A percentile compares a stretch with the other conserved stretches of the same genome.
phyloP scores from a whole-genome alignment of 2,888 invertebrate species.

The Ctena decussata region DNA sequence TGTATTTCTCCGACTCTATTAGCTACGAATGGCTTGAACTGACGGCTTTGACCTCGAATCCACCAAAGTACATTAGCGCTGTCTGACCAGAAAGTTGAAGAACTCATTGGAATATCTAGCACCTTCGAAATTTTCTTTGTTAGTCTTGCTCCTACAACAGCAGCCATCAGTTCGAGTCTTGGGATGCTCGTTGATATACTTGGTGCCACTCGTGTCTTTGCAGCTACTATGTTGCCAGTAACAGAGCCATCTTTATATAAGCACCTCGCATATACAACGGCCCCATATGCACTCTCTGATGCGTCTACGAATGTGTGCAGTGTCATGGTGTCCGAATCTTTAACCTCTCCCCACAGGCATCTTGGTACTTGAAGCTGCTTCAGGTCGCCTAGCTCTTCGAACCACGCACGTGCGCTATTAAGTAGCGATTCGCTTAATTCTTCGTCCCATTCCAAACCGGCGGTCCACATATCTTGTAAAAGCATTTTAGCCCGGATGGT shows the following conservation, averaged over 20 bases:
- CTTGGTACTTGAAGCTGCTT: slow-evolving; percentile 29
- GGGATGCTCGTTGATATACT: slow-evolving; percentile 40
- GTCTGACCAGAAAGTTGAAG: slow-evolving; percentile 36
- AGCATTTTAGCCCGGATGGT: slow-evolving; percentile 72
- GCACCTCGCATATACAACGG: slow-evolving; percentile 30
- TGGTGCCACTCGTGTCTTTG: slow-evolving; percentile 55
- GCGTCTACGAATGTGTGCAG: slow-evolving; percentile 52
- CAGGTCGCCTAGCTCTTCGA: slow-evolving; percentile 48
- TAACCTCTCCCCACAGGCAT: slow-evolving; percentile 24
- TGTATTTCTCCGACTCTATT: slow-evolving; percentile 59
- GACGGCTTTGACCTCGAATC: slow-evolving; percentile 38
- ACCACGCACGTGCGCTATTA: slow-evolving; percentile 39
- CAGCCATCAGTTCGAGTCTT: slow-evolving; percentile 50
- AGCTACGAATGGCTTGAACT: slow-evolving; percentile 56
- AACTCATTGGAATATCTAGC: slow-evolving; percentile 7
- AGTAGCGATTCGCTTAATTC: slow-evolving; percentile 27
- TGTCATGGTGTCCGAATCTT: background rate
- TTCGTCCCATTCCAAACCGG: slow-evolving; percentile 76
- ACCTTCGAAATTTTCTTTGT: slow-evolving; percentile 7
- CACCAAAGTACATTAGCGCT: too few species aligned
- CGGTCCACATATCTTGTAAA: slow-evolving; percentile 74
- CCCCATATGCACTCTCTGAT: slow-evolving; percentile 34
- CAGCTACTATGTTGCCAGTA: slow-evolving; percentile 13
- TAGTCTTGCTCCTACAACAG: slow-evolving; percentile 25
- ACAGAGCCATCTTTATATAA: background rate